Evolutionary conservation across 2,113 vertebrate species (phyloP).

Genomic region (Furnarius figulus): DNA sequence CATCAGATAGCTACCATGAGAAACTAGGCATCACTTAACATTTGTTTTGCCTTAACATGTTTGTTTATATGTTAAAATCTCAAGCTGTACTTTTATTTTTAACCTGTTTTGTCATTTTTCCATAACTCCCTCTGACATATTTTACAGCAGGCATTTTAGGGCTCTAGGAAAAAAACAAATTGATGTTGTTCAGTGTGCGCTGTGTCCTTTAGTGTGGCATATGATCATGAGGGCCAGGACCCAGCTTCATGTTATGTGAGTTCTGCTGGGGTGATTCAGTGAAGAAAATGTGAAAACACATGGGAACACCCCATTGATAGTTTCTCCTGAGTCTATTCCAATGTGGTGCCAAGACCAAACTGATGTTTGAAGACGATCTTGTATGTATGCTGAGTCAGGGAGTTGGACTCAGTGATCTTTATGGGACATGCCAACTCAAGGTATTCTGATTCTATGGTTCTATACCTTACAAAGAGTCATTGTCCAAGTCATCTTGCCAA

Average conservation of each 20-base stretch:
- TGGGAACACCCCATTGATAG: background rate
- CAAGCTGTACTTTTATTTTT: background rate
- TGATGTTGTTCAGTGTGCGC: accelerated
- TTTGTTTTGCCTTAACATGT: background rate
- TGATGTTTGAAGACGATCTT: background rate
- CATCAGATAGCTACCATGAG: background rate
- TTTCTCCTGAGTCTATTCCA: background rate
- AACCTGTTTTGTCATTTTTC: background rate
- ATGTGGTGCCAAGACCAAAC: background rate
- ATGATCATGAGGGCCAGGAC: background rate
- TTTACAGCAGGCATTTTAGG: background rate
- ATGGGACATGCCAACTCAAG: background rate
- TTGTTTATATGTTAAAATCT: background rate
- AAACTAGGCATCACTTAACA: background rate
- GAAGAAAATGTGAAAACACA: background rate
- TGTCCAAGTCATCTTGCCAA: too few relatives aligned
- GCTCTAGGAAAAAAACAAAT: background rate
- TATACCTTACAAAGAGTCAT: background rate
- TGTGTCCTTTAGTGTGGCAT: background rate
- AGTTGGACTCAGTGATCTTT: background rate
- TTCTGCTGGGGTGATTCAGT: background rate
- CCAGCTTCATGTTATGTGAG: background rate
- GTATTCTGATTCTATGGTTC: background rate
- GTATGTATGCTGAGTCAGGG: background rate
- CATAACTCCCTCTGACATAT: background rate